These are phyloP conservation scores for Drosophila demipolita DNA, from an alignment of 2,888 invertebrate genomes.

Conservation along the genomic window DNA sequence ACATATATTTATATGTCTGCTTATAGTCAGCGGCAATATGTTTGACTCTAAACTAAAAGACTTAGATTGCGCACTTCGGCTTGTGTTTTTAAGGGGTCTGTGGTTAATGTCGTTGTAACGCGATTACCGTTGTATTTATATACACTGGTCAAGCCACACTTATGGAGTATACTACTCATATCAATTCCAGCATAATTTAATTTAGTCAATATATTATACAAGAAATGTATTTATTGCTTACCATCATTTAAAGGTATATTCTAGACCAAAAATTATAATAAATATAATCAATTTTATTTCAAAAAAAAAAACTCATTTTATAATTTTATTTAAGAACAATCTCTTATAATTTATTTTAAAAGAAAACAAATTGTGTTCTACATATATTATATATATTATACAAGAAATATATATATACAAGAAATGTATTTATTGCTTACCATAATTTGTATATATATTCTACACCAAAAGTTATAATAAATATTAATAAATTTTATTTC, in stretches of 20 bases:
- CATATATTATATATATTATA: background rate
- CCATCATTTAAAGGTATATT: background rate
- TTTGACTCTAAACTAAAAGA: background rate
- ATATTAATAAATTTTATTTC: background rate
- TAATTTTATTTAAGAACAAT: background rate
- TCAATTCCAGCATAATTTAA: background rate
- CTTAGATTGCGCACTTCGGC: background rate
- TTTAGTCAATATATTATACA: background rate
- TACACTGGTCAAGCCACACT: background rate
- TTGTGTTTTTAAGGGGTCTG: background rate
- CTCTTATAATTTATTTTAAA: background rate
- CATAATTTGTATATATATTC: background rate
- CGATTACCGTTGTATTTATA: background rate
- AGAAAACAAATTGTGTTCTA: background rate
- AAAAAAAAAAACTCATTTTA: background rate
- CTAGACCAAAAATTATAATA: background rate
- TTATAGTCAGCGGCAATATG: background rate
- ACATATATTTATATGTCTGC: slow-evolving; percentile 2
- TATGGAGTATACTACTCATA: background rate
- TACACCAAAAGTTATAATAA: background rate
- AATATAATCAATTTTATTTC: background rate
- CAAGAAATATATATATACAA: too few species aligned
- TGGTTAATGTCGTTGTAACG: background rate
- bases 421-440: background rate
- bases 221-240: background rate